A percentile compares a stretch with the other conserved stretches of the same genome.
Conservation (phyloP, 2,797 vertebrate species). For the Malacoctenus gilli region DNA sequence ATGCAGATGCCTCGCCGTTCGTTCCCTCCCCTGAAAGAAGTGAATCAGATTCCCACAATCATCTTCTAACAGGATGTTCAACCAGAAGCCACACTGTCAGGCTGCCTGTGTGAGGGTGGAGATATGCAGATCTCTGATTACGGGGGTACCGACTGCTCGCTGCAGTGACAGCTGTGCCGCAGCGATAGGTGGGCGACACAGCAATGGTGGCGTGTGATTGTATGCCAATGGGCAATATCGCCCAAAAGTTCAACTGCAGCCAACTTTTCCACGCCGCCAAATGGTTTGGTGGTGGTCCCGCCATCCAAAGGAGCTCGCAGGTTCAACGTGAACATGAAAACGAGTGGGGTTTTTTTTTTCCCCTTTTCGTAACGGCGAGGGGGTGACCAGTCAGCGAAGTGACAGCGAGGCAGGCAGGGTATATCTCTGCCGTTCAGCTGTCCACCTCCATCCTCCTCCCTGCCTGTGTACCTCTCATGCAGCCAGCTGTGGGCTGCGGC, state of each 20-base stretch:
- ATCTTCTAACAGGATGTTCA: constrained; percentile 33
- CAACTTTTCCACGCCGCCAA: constrained; percentile 75
- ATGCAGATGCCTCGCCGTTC: no score
- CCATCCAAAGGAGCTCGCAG: constrained; percentile 60
- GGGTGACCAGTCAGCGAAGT: constrained; percentile 27
- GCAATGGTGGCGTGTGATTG: constrained; percentile 71
- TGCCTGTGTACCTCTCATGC: no score
- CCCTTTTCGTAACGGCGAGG: constrained; percentile 46
- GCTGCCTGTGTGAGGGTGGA: constrained; percentile 58
- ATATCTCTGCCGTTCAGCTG: constrained; percentile 26
- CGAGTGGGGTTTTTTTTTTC: constrained; percentile 37
- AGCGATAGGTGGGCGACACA: constrained; percentile 77
- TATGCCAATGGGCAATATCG: constrained; percentile 75
- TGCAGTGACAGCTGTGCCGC: constrained; percentile 76
- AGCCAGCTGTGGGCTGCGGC: no score
- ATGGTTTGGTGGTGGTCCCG: constrained; percentile 62
- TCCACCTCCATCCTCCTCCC: constrained; percentile 31
- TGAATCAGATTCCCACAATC: constrained; percentile 44
- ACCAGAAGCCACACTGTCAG: constrained; percentile 52
- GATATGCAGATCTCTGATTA: constrained; percentile 71
- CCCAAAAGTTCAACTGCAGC: constrained; percentile 71
- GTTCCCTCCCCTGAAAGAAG: no score
- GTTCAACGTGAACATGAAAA: constrained; percentile 44
- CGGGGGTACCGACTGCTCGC: constrained; percentile 62
- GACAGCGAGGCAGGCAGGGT: not conserved